Evolutionary conservation across 2,113 vertebrate species (phyloP).

Genomic region (Cyprinodon tularosa): DNA sequence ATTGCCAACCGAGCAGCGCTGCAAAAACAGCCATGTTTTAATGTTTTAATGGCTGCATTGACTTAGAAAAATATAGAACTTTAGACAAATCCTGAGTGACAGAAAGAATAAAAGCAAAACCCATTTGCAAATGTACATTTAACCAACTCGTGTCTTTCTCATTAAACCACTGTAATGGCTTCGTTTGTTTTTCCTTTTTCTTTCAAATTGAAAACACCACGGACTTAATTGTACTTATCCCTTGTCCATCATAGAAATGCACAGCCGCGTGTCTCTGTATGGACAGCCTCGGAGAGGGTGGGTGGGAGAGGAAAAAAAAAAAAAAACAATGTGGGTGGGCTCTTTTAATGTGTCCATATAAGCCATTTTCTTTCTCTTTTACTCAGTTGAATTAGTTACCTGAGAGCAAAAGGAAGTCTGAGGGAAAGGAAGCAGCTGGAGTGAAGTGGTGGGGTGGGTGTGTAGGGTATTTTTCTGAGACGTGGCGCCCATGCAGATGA

Average conservation of each 20-base stretch:
- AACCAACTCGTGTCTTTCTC: conserved; percentile 65
- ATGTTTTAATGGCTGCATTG: conserved; percentile 43
- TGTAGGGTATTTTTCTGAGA: conserved; percentile 69
- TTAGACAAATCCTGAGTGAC: conserved; percentile 78
- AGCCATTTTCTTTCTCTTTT: conserved; percentile 59
- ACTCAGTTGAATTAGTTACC: conserved; percentile 76
- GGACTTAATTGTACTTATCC: conserved; percentile 77
- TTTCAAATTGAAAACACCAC: conserved; percentile 63
- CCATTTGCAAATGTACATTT: conserved; percentile 68
- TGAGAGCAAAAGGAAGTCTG: conserved; percentile 65
- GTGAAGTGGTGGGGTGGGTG: conserved; percentile 52
- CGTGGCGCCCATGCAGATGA: conserved; percentile 80
- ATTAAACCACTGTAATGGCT: conserved; percentile 69
- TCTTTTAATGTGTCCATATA: conserved; percentile 63
- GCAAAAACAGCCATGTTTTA: conserved; percentile 37
- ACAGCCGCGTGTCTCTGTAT: conserved; percentile 26
- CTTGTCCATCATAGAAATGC: conserved; percentile 72
- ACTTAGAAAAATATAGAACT: conserved; percentile 51
- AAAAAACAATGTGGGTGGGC: conserved; percentile 43
- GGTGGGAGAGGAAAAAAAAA: not conserved
- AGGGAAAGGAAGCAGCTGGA: conserved; percentile 17
- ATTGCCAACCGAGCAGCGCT: conserved; percentile 7
- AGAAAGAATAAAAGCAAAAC: conserved; percentile 66
- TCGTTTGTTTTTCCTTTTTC: conserved; percentile 39
- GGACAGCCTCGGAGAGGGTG: conserved; percentile 40